A percentile compares a stretch with the other conserved stretches of the same genome.
These are phyloP conservation scores for Drosophila sucinea DNA, from an alignment of 1,140 invertebrate species.

Conservation along the genomic window DNA sequence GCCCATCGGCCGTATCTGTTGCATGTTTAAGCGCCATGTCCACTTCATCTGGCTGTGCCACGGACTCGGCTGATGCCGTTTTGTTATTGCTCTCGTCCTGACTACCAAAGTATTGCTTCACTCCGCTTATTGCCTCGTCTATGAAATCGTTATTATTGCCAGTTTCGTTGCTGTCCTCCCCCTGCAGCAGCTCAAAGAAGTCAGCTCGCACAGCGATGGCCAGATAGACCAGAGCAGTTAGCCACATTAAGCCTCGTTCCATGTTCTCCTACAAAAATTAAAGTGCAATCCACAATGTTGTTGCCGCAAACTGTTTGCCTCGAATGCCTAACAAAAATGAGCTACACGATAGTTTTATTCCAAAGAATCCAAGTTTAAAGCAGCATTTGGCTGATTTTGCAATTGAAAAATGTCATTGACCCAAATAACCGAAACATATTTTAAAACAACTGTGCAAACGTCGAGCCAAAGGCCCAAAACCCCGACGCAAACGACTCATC, in stretches of 20 bases:
- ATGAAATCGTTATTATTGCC: constrained; percentile 40
- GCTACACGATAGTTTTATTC: constrained; percentile 49
- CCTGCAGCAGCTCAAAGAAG: constrained; percentile 30
- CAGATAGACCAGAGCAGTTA: constrained; percentile 29
- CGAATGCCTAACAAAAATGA: constrained; percentile 35
- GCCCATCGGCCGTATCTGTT: constrained; percentile 37
- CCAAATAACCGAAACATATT: constrained; percentile 29
- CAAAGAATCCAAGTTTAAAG: neutral
- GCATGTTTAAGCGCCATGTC: constrained; percentile 51
- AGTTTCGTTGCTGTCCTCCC: neutral
- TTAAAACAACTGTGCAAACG: constrained; percentile 54
- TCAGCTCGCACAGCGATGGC: constrained; percentile 21
- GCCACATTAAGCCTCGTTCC: constrained; percentile 46
- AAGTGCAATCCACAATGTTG: constrained; percentile 20
- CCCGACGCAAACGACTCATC: neutral
- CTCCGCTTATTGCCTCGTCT: constrained; percentile 32
- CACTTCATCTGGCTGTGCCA: constrained; percentile 37
- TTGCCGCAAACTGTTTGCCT: constrained; percentile 21
- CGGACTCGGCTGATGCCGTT: constrained; percentile 14
- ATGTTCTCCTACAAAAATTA: constrained; percentile 26
- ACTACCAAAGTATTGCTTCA: constrained; percentile 45
- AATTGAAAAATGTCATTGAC: constrained; percentile 33
- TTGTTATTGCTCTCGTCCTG: neutral
- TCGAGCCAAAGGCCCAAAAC: neutral
- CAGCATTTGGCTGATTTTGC: neutral